These are phyloP conservation scores for Urocynchramus pylzowi DNA, from an alignment of 2,113 vertebrate genomes.

Conservation along the genomic window DNA sequence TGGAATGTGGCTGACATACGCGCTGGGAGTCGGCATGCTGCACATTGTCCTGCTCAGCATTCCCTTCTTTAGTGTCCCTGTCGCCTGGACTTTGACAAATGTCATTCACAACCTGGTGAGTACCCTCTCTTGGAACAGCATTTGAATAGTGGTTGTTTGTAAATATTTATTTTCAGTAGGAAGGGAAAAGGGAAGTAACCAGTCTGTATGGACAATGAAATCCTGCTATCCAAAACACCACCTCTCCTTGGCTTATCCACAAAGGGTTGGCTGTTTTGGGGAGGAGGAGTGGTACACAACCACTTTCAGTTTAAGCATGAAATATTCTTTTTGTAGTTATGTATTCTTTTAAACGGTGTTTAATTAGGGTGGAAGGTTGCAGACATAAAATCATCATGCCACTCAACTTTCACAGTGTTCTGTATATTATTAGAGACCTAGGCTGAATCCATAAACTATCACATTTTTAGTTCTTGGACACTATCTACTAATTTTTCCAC, in stretches of 20 bases:
- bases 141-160: neutral
- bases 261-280: neutral
- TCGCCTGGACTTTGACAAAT: slow-evolving; percentile 97
- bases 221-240: neutral
- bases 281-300: neutral
- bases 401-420: neutral
- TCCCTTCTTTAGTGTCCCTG: slow-evolving; percentile 94
- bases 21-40: slow-evolving; percentile 90
- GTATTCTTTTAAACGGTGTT: neutral
- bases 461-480: neutral
- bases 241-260: neutral
- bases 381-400: neutral
- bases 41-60: slow-evolving; percentile 97
- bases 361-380: neutral
- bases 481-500: neutral
- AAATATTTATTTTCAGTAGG: neutral
- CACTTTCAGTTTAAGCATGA: neutral
- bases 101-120: slow-evolving; percentile 98
- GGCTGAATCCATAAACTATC: neutral
- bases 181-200: neutral
- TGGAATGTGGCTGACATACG: slow-evolving; percentile 97
- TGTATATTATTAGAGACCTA: neutral
- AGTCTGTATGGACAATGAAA: neutral
- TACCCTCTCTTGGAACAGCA: neutral
- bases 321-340: neutral